Evolutionary conservation across 2,113 vertebrate species (phyloP).

Genomic region (Anseranas semipalmata): DNA sequence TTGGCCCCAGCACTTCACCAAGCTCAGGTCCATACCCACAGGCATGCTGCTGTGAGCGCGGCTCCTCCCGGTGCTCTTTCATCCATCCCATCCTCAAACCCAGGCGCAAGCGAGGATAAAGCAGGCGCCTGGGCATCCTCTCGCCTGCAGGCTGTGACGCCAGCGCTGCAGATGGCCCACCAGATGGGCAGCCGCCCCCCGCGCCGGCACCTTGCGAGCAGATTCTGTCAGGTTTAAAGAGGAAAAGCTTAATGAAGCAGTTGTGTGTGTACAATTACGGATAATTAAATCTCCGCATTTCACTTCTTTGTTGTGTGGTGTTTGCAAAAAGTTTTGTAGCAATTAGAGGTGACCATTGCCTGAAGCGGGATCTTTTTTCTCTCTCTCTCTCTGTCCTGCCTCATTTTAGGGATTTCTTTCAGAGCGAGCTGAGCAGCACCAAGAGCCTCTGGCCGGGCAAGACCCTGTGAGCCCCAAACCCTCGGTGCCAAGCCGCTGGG

Average conservation of each 20-base stretch:
- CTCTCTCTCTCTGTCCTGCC: not conserved
- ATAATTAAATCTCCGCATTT: conserved; percentile 74
- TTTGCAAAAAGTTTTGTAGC: conserved; percentile 68
- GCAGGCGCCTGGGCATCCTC: not conserved
- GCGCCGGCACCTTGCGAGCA: conserved; percentile 75
- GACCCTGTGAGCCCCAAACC: accelerated
- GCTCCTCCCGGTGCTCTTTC: not conserved
- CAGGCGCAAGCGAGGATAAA: not conserved
- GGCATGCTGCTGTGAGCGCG: no score
- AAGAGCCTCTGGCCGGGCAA: accelerated
- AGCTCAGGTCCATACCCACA: no score
- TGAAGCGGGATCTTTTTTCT: not conserved
- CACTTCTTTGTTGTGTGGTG: conserved; percentile 64
- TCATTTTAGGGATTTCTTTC: not conserved
- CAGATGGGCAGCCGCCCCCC: conserved; percentile 75
- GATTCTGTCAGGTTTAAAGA: conserved; percentile 77
- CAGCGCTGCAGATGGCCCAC: conserved; percentile 71
- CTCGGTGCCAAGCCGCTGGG: accelerated
- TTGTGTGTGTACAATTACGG: conserved; percentile 75
- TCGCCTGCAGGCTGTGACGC: not conserved
- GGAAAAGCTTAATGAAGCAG: conserved; percentile 82
- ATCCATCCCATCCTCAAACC: not conserved
- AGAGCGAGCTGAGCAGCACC: not conserved
- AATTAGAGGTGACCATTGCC: conserved; percentile 2
- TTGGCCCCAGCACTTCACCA: no score